Percentiles rank a stretch among this genome's conserved stretches.
phyloP scores from a whole-genome alignment of 64 coral and sea anemone genomes.

The Porites lutea region DNA sequence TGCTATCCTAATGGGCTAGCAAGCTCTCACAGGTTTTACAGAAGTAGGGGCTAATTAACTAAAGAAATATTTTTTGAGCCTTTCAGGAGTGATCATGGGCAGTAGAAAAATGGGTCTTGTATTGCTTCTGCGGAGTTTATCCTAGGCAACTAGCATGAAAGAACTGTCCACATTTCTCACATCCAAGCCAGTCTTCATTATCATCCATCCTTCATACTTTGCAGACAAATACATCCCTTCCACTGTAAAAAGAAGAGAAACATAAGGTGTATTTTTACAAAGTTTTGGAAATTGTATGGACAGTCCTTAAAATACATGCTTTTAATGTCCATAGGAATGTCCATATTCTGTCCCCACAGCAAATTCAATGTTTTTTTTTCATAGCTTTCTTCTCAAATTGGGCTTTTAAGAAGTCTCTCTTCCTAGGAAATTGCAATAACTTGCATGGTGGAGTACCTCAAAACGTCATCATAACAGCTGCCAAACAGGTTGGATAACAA shows the following conservation, averaged over 20 bases:
- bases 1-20: too few relatives aligned
- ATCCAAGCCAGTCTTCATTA: slow-evolving; percentile 62
- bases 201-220: slow-evolving; percentile 62
- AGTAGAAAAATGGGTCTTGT: too few relatives aligned
- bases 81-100: too few relatives aligned
- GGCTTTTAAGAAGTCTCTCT: not conserved
- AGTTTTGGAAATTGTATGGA: not conserved
- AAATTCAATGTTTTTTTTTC: not conserved
- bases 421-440: not conserved
- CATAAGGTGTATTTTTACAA: not conserved
- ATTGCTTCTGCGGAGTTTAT: not conserved
- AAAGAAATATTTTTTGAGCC: too few relatives aligned
- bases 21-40: too few relatives aligned
- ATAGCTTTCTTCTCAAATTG: not conserved
- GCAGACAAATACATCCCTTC: slow-evolving; percentile 12
- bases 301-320: not conserved
- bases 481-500: slow-evolving; percentile 46
- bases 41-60: too few relatives aligned
- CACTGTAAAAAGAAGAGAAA: slow-evolving; percentile 8
- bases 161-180: slow-evolving; percentile 56
- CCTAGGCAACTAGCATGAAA: slow-evolving; percentile 59
- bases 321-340: not conserved
- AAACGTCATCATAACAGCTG: slow-evolving; percentile 60
- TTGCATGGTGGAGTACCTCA: not conserved
- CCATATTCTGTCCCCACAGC: not conserved